phyloP scores from a whole-genome alignment of 1,140 invertebrate genomes.

The Psilanteris sp. region DNA sequence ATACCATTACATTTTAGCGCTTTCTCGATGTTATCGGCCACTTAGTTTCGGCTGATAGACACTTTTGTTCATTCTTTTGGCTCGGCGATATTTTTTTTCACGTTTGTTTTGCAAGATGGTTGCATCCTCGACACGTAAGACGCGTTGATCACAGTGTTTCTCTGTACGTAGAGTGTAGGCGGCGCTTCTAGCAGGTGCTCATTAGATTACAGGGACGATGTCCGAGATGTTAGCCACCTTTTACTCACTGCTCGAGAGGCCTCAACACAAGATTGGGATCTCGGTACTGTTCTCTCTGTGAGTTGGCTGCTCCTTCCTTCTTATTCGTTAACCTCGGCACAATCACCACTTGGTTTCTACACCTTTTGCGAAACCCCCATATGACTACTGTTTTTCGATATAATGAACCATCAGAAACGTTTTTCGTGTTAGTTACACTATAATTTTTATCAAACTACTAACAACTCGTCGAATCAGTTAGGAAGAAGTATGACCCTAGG shows the following conservation, averaged over 20 bases:
- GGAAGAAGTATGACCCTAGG: no score
- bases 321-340: slow-evolving; percentile 55
- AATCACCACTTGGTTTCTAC: slow-evolving; percentile 42
- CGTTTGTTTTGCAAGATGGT: slow-evolving; percentile 55
- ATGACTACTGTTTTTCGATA: slow-evolving; percentile 42
- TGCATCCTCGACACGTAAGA: slow-evolving; percentile 55
- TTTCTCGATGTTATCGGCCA: background rate
- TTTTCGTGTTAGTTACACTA: slow-evolving; percentile 10
- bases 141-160: slow-evolving; percentile 65
- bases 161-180: slow-evolving; percentile 72
- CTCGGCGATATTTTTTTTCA: slow-evolving; percentile 22
- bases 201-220: slow-evolving; percentile 77
- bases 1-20: slow-evolving; percentile 13
- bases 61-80: slow-evolving; percentile 21
- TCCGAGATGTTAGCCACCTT: slow-evolving; percentile 77
- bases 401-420: slow-evolving; percentile 55
- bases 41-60: slow-evolving; percentile 1
- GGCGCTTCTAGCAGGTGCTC: slow-evolving; percentile 75
- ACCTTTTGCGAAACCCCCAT: slow-evolving; percentile 44
- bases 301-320: slow-evolving; percentile 50
- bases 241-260: slow-evolving; percentile 76
- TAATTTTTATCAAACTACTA: slow-evolving; percentile 7
- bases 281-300: slow-evolving; percentile 61
- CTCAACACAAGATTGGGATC: slow-evolving; percentile 75
- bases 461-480: no score